Evolutionary conservation across 2,888 invertebrate species (phyloP).

Genomic region (Thysanoteuthis rhombus): DNA sequence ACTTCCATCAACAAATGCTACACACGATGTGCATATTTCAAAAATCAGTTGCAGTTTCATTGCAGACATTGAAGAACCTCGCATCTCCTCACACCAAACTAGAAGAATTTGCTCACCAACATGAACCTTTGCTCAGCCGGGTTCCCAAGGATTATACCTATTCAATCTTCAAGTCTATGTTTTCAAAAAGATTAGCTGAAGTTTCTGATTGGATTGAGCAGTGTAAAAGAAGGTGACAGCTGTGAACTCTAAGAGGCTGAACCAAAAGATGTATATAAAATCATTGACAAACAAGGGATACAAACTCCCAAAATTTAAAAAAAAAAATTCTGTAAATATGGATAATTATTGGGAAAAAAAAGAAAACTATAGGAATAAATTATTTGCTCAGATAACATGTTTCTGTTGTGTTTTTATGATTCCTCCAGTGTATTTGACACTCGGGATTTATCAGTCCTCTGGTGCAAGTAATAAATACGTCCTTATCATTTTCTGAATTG

Average conservation of each 20-base stretch:
- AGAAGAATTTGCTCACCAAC: slow-evolving; percentile 43
- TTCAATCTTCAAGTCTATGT: slow-evolving; percentile 42
- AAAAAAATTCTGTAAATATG: background rate
- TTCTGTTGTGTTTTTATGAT: background rate
- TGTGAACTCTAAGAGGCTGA: slow-evolving; percentile 32
- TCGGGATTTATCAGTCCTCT: too few relatives aligned
- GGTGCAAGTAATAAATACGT: too few relatives aligned
- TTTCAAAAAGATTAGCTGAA: slow-evolving; percentile 45
- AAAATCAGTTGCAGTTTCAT: slow-evolving; percentile 48
- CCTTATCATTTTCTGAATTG: too few relatives aligned
- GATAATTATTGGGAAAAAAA: background rate
- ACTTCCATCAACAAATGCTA: slow-evolving; percentile 62
- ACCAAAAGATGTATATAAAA: slow-evolving; percentile 28
- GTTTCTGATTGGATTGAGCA: slow-evolving; percentile 47
- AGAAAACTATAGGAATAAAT: background rate
- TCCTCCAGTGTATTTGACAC: too few relatives aligned
- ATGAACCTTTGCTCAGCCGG: slow-evolving; percentile 45
- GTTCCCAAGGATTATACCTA: slow-evolving; percentile 44
- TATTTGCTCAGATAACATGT: background rate
- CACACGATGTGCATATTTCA: slow-evolving; percentile 64
- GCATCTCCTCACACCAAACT: slow-evolving; percentile 45
- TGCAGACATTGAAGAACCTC: slow-evolving; percentile 40
- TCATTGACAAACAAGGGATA: background rate
- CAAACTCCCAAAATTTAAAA: background rate
- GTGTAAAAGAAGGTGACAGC: slow-evolving; percentile 37